phyloP scores from a whole-genome alignment of 2,113 vertebrate species.

The Paracanthobrama guichenoti region DNA sequence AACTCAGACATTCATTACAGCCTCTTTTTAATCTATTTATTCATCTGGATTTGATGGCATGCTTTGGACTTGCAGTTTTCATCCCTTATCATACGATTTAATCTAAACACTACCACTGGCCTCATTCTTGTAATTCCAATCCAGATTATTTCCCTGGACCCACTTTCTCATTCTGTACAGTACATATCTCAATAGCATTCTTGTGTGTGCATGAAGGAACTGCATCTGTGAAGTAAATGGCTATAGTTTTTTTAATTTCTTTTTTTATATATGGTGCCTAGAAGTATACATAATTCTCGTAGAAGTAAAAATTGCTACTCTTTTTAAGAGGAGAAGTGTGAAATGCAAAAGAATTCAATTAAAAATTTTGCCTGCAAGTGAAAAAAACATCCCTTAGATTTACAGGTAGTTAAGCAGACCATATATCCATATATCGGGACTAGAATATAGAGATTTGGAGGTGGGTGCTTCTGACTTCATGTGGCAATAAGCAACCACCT shows the following conservation, averaged over 20 bases:
- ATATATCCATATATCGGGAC: neutral
- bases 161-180: neutral
- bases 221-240: neutral
- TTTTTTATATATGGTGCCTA: no score
- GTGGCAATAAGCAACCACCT: neutral
- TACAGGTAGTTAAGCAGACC: neutral
- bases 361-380: neutral
- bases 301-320: no score
- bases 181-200: neutral
- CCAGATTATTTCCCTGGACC: constrained; percentile 21
- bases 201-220: neutral
- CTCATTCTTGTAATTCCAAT: constrained; percentile 35
- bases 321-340: no score
- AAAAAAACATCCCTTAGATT: neutral
- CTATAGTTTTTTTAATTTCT: no score
- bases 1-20: constrained; percentile 5
- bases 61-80: constrained; percentile 15
- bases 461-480: neutral
- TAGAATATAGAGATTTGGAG: neutral
- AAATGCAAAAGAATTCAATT: neutral
- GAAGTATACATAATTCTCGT: no score
- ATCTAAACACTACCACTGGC: constrained; percentile 35
- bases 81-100: constrained; percentile 10
- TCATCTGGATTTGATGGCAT: constrained; percentile 27
- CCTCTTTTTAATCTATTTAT: constrained; percentile 32